These are phyloP conservation scores for Helicoverpa armigera DNA, from an alignment of 1,140 invertebrate species.

Conservation along the genomic window DNA sequence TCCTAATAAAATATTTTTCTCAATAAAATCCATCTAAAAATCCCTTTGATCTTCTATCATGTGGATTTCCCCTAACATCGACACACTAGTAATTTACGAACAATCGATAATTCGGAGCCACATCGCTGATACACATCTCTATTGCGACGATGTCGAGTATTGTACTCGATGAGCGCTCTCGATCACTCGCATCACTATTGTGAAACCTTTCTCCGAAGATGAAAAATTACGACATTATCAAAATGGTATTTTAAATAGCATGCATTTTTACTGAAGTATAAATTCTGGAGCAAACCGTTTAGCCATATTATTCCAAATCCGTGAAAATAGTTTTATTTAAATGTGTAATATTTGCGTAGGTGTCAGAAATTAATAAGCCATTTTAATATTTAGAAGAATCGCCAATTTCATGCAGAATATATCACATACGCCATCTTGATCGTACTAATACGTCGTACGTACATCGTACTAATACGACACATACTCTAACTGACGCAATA, in stretches of 20 bases:
- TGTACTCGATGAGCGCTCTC: conserved; percentile 48
- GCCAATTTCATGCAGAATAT: background rate
- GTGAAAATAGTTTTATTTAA: too few relatives aligned
- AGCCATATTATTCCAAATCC: too few relatives aligned
- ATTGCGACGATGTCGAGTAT: conserved; percentile 56
- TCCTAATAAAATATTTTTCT: too few relatives aligned
- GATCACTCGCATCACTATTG: conserved; percentile 34
- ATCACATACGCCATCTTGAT: too few relatives aligned
- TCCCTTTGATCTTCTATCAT: background rate
- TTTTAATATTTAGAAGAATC: background rate
- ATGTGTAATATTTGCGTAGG: too few relatives aligned
- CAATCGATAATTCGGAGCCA: conserved; percentile 73
- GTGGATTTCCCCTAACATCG: background rate
- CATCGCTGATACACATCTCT: conserved; percentile 67
- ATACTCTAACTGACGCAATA: background rate
- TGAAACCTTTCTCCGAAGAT: conserved; percentile 41
- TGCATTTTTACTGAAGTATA: background rate
- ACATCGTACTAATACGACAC: background rate
- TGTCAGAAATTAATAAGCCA: too few relatives aligned
- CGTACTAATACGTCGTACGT: too few relatives aligned
- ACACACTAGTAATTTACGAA: conserved; percentile 57
- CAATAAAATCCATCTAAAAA: too few relatives aligned
- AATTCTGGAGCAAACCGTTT: conserved; percentile 21
- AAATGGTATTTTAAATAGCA: background rate
- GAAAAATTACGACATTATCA: conserved; percentile 38